Evolutionary conservation across 2,797 vertebrate species (phyloP).

Genomic region (Rhyacichthys aspro): DNA sequence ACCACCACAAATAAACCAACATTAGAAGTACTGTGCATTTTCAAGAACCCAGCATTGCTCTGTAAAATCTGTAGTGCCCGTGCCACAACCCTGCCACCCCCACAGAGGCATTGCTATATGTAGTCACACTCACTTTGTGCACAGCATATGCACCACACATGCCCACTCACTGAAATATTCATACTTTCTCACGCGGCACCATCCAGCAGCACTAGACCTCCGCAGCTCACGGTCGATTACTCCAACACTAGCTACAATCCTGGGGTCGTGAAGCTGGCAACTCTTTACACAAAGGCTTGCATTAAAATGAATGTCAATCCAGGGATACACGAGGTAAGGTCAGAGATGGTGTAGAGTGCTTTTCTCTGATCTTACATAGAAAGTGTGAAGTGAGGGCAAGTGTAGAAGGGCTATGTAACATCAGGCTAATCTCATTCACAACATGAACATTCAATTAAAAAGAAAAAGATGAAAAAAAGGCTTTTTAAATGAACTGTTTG

Average conservation of each 20-base stretch:
- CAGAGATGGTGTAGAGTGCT: no score
- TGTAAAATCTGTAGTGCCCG: no score
- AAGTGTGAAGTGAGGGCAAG: not conserved
- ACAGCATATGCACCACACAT: constrained; percentile 19
- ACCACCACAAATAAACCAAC: not conserved
- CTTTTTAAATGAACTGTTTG: no score
- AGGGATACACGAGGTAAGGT: not conserved
- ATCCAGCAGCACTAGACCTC: constrained; percentile 1
- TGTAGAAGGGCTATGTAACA: not conserved
- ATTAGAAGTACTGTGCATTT: no score
- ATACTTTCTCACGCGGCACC: constrained; percentile 6
- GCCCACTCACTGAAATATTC: constrained; percentile 47
- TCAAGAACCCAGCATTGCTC: no score
- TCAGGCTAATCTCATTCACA: no score
- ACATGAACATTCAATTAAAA: no score
- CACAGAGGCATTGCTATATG: constrained; percentile 26
- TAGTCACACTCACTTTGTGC: constrained; percentile 4
- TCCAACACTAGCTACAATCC: not conserved
- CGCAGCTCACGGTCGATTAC: constrained; percentile 3
- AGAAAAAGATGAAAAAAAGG: no score
- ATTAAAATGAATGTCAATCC: no score
- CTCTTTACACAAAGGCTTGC: not conserved
- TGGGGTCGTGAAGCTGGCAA: constrained; percentile 3
- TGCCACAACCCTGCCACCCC: constrained; percentile 21
- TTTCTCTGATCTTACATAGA: not conserved